Base-by-base conservation (phyloP, 2,797 vertebrate species). In the Sciaenops ocellatus region DNA sequence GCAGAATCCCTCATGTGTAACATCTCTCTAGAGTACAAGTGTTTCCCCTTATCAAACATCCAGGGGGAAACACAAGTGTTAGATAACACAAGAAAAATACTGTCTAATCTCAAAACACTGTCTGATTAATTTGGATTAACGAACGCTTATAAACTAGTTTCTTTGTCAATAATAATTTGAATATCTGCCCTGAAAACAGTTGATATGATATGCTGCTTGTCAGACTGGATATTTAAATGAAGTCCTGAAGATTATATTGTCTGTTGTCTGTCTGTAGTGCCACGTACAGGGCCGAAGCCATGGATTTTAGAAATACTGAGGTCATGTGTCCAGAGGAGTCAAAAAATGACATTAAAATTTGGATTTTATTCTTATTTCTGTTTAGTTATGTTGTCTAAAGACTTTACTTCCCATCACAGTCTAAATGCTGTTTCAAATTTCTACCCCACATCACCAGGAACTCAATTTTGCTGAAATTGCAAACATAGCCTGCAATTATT, bases 181-280 rank as follows among this genome's bases (percentile, higher is more conserved):
- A 38, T 56, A 55, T 74, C 67, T 82, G 18, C 26, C 55, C 57
- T 46, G 48, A 70, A 54, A 51, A 61, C 11, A 55, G 16, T 62
- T 59, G 15, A 57, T 46, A 5, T 22, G 8, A 4, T 63, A 54
- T 55, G 52, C n/a, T 72, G 48, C 63, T 60, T 82, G 59, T 61
- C 28, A 70, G 3, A 20, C 22, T 46, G 56, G 60, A 46, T 64
- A 38, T 54, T 78, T 41, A 42, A 68, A 20, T 75, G 17, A 76
- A 64, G 22, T 60, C 34, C 34, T 38, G 34, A 38, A 38, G 34
- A 2, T 2, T 38, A 38, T 38, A 38, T 38, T 38, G 34, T 38
- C 34, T 38, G 26, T 68, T 75, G 69, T 79, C 57, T 86, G 57
- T 82, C 76, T 85, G 77, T 18, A 82, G 70, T 22, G 80, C 68